Conservation (phyloP, 1,140 invertebrate species). For the Bombus vancouverensis region DNA sequence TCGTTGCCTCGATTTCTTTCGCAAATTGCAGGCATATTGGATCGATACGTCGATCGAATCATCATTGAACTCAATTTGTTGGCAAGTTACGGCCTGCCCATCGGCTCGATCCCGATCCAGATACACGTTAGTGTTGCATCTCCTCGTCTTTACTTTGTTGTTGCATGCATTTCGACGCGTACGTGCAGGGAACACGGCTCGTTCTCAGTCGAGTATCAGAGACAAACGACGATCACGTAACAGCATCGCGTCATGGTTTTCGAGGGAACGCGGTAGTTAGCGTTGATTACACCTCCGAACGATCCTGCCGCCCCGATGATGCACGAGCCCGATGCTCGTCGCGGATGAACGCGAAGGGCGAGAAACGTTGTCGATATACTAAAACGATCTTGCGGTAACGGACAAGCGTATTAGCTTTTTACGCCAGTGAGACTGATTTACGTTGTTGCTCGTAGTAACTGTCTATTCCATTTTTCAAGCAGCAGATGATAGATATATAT, state of each 20-base stretch:
- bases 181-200: slow-evolving; percentile 34
- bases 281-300: slow-evolving; percentile 64
- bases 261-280: slow-evolving; percentile 65
- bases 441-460: not conserved
- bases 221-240: slow-evolving; percentile 76
- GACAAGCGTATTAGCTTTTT: not conserved
- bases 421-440: not conserved
- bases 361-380: slow-evolving; percentile 8
- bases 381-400: slow-evolving; percentile 2
- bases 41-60: slow-evolving; percentile 59
- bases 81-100: slow-evolving; percentile 12
- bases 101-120: slow-evolving; percentile 50
- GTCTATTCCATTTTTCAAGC: too few relatives aligned
- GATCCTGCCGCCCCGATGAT: not conserved
- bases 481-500: too few relatives aligned
- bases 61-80: slow-evolving; percentile 65
- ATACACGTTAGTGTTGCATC: slow-evolving; percentile 19
- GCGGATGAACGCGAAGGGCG: slow-evolving; percentile 28
- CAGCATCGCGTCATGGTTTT: slow-evolving; percentile 70
- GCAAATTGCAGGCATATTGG: slow-evolving; percentile 58
- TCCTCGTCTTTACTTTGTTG: not conserved
- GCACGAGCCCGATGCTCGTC: not conserved
- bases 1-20: slow-evolving; percentile 50
- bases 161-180: slow-evolving; percentile 30
- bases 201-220: slow-evolving; percentile 58